These are phyloP conservation scores for Hydroisotoma schaefferi DNA, from an alignment of 2,888 invertebrate species.

Conservation along the genomic window DNA sequence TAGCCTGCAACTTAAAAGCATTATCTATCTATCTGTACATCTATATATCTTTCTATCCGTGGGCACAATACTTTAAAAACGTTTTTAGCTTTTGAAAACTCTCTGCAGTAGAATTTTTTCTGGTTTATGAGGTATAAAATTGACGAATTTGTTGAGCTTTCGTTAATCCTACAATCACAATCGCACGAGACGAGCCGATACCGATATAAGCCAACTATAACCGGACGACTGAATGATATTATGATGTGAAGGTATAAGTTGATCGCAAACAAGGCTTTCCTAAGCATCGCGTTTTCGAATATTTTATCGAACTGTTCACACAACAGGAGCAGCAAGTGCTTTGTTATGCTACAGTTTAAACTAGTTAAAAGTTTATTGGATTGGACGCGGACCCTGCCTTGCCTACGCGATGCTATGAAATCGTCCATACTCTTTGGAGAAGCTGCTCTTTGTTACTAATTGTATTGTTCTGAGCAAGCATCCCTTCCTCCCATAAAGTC, in stretches of 20 bases:
- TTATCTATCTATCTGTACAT: too few relatives aligned
- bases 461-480: slow-evolving; percentile 7
- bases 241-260: too few relatives aligned
- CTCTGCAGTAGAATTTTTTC: not conserved
- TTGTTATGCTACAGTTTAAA: slow-evolving; percentile 8
- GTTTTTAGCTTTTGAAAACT: not conserved
- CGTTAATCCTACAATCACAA: too few relatives aligned
- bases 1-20: slow-evolving; percentile 24
- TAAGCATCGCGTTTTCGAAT: too few relatives aligned
- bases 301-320: not conserved
- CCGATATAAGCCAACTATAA: too few relatives aligned
- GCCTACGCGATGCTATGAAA: not conserved
- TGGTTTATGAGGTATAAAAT: not conserved
- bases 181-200: too few relatives aligned
- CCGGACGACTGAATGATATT: too few relatives aligned
- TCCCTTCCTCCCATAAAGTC: not conserved
- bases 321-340: slow-evolving; percentile 3
- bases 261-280: too few relatives aligned
- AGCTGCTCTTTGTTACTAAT: slow-evolving; percentile 3
- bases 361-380: slow-evolving; percentile 10
- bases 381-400: slow-evolving; percentile 6
- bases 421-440: too few relatives aligned
- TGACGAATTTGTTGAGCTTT: slow-evolving; percentile 5
- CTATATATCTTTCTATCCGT: too few relatives aligned
- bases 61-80: not conserved